Base-by-base conservation (phyloP, 2,797 vertebrate species). In the Acanthiza pusilla region DNA sequence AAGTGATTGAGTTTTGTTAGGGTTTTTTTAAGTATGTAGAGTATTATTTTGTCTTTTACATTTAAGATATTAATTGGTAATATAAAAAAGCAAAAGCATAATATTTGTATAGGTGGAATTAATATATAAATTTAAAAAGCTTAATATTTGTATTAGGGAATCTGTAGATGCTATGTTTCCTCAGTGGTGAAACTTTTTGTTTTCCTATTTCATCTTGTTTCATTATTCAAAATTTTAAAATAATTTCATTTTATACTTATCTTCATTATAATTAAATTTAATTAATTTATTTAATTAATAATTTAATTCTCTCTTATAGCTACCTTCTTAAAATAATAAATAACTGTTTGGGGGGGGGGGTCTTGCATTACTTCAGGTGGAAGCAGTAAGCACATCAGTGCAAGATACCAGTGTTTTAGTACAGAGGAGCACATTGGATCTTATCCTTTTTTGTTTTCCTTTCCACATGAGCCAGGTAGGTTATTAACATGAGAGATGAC, bases 391-490 rank as follows among this genome's bases (percentile, higher is more conserved):
- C 96, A 99, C 98, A n/a, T 99, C 99, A 18, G 99, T 99, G 58
- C 99, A 99, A 96, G 99, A 99, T 96, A 99, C 99, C 53, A 99
- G 99, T 97, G 99, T 99, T 84, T 97, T 99, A 94, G 99, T 99
- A 29, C 99, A 99, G 97, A 99, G 99, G 94, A 99, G 99, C 97
- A 99, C 99, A 0, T 97, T 99, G 96, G 99, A 99, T 96, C 98
- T 99, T 86, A 99, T 99, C 89, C 98, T 99, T 76, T 99, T 99
- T 97, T 99, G 99, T 97, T 99, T 99, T 97, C 99, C 99, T 55
- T 99, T 99, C 96, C 99, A 99, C 95, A 99, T 99, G 99, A 99
- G 99, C 97, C 99, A 99, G 99, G 99, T 99, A 97, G 93, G 95
- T 94, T 68, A 40, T 78, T 81, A 88, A 81, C 29, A 15, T 48